A percentile compares a stretch with the other conserved stretches of the same genome.
These are phyloP conservation scores for Borostomias antarcticus DNA, from an alignment of 2,797 vertebrate species.

Conservation along the genomic window DNA sequence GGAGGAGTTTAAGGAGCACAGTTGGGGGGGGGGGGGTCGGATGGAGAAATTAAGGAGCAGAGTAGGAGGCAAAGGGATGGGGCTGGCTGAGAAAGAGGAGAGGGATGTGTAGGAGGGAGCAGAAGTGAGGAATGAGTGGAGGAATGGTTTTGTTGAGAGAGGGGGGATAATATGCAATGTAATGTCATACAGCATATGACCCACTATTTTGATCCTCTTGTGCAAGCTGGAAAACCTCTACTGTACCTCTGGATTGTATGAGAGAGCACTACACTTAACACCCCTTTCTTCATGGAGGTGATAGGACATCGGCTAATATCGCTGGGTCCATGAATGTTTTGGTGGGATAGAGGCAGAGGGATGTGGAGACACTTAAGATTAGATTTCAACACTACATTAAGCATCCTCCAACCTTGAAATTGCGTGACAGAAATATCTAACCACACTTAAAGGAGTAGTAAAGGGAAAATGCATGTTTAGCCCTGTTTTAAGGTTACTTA, in stretches of 20 bases:
- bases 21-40: background rate
- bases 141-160: background rate
- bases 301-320: background rate
- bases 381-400: background rate
- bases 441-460: too few species aligned
- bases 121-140: background rate
- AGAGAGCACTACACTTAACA: background rate
- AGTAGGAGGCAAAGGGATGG: too few species aligned
- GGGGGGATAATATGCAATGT: background rate
- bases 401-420: background rate
- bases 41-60: background rate
- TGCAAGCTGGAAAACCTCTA: background rate
- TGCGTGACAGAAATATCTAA: background rate
- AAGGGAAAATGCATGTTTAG: too few species aligned
- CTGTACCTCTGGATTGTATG: background rate
- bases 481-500: too few species aligned
- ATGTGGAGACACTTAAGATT: too few species aligned
- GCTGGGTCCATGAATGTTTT: background rate
- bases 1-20: background rate
- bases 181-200: background rate
- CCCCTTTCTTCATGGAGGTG: background rate
- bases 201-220: background rate
- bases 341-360: background rate
- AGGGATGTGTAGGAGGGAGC: constrained; percentile 1
- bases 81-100: background rate